Base-by-base conservation (phyloP, 2,113 vertebrate genomes). In the Alectura lathami region DNA sequence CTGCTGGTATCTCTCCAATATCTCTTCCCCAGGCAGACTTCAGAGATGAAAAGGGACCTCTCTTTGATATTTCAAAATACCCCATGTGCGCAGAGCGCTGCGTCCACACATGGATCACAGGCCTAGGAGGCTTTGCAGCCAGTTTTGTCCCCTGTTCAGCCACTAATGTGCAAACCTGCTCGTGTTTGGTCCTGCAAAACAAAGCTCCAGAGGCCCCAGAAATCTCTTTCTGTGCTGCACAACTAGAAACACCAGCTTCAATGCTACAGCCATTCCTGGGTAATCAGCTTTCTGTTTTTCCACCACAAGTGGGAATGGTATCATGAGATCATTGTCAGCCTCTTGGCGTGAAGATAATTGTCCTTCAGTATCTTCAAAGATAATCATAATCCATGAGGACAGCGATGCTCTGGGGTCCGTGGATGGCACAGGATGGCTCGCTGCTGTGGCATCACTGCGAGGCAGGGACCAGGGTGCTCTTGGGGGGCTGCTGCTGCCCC, bases 301-400 rank as follows among this genome's bases (percentile, higher is more conserved):
- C 60, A 38, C 10, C 17, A 38, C 86, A 3, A 51, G 43, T 0
- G 2, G 50, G 51, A 30, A 6, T 34, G 32, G 51, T 43, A 84
- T 32, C 38, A 22, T 27, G 83, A 93, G 83, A 86, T 75, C 4
- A 3, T 36, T 69, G 32, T 22, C 83, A 83, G 84, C 68, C 79
- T 88, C 89, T 94, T 73, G 82, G 67, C 86, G 40, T 36, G 21
- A 67, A 43, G 81, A 72, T 63, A 81, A 89, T 94, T 95, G 88
- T 73, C 72, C 94, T 73, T 75, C 60, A 50, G 86, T 45, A 72
- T 63, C 86, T 82, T 83, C 12, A 86, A 64, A 93, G 94, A 81
- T 60, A 69, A 91, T 75, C 89, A n/a, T 43, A 89, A 82, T 73
- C 86, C 90, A 78, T 0, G 3, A 88, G 80, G 83, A 91, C 54